These are phyloP conservation scores for Cephalotes varians DNA, from an alignment of 2,888 invertebrate species.

Conservation along the genomic window DNA sequence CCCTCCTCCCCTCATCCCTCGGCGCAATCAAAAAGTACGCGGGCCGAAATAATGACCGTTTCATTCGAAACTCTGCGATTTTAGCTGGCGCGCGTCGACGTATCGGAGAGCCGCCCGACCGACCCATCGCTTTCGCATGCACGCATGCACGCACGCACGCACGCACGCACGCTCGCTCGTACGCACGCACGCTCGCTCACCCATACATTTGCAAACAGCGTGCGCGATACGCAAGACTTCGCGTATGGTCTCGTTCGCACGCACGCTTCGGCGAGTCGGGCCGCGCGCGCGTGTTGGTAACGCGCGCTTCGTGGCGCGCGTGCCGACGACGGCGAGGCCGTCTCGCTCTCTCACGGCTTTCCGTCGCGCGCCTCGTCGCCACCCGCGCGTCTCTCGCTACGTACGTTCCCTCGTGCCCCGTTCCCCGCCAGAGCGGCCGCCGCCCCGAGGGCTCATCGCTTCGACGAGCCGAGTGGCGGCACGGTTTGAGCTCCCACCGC, in stretches of 20 bases:
- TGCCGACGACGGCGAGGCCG: constrained; percentile 79
- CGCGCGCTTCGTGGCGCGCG: constrained; percentile 83
- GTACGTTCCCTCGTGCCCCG: constrained; percentile 56
- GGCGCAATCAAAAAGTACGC: constrained; percentile 45
- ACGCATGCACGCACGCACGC: background rate
- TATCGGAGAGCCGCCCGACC: constrained; percentile 35
- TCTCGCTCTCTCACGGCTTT: constrained; percentile 52
- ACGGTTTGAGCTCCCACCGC: constrained; percentile 72
- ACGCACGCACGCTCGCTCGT: background rate
- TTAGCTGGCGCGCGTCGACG: constrained; percentile 52
- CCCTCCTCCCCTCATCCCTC: background rate
- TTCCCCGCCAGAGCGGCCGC: constrained; percentile 72
- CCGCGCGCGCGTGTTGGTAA: constrained; percentile 75
- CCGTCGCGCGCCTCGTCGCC: constrained; percentile 58
- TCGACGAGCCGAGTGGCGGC: constrained; percentile 81
- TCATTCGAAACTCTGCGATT: constrained; percentile 49
- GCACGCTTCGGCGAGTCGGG: constrained; percentile 57
- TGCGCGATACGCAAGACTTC: constrained; percentile 23
- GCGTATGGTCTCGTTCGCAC: constrained; percentile 61
- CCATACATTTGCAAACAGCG: constrained; percentile 38
- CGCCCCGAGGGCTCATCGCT: constrained; percentile 83
- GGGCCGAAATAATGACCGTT: constrained; percentile 46
- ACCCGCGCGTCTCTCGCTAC: constrained; percentile 53
- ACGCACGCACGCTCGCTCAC: constrained; percentile 18
- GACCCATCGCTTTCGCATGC: constrained; percentile 1